Evolutionary conservation across 2,797 vertebrate species (phyloP).

Genomic region (Etheostoma nigrum): DNA sequence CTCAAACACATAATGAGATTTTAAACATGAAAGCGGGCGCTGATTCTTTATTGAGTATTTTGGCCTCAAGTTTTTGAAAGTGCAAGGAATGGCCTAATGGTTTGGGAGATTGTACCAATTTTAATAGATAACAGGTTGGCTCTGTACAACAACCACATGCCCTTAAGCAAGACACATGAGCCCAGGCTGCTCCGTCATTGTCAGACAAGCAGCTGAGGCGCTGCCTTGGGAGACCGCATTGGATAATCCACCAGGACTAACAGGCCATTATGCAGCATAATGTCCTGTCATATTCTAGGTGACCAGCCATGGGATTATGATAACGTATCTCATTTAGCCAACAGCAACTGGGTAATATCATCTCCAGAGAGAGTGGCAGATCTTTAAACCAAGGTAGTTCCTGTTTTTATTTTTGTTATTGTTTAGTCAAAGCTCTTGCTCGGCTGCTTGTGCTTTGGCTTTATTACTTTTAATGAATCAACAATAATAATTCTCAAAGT

Average conservation of each 20-base stretch:
- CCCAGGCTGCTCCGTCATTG: constrained; percentile 60
- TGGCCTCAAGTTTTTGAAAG: constrained; percentile 32
- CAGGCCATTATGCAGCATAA: constrained; percentile 60
- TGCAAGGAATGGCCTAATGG: constrained; percentile 21
- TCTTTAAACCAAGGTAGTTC: background rate
- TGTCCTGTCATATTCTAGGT: constrained; percentile 55
- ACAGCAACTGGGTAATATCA: constrained; percentile 18
- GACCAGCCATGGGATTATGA: constrained; percentile 48
- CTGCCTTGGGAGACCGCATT: constrained; percentile 39
- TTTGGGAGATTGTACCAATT: constrained; percentile 53
- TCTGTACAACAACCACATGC: constrained; percentile 51
- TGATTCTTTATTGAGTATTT: constrained; percentile 17
- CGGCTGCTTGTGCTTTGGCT: too few species aligned
- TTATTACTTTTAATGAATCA: too few species aligned
- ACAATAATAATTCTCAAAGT: too few species aligned
- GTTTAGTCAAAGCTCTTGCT: too few species aligned
- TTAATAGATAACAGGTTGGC: constrained; percentile 57
- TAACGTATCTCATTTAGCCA: constrained; percentile 50
- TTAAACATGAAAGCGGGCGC: background rate
- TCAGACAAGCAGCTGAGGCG: constrained; percentile 45
- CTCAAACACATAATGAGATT: constrained; percentile 24
- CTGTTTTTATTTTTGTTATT: too few species aligned
- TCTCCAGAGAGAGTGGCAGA: constrained; percentile 13
- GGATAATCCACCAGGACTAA: constrained; percentile 68
- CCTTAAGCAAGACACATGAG: constrained; percentile 50